Evolutionary conservation across 2,888 invertebrate genomes (phyloP), one percentile per base, ranked within the genome.

Genomic region (Onthophagus sagittarius): DNA sequence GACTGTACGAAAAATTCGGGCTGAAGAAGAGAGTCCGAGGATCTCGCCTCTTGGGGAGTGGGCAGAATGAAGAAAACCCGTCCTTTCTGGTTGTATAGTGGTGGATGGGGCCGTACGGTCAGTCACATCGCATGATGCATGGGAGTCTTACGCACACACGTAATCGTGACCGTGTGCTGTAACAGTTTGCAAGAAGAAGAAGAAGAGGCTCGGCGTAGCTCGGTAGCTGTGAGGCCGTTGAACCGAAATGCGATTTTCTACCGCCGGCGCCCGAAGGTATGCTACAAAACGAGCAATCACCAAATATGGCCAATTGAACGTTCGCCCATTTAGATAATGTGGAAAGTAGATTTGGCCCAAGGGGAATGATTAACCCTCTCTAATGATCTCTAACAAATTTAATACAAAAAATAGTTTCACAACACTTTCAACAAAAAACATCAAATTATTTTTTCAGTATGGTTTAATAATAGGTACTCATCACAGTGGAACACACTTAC

Each of bases 51-150:
- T 75, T 74, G 74, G 71, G 67, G 71, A 74, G 77, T 76, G 77
- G 78, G 78, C 78, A 77, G 77, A 74, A 23, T 23, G 77, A 78
- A 78, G 79, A 79, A 79, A 79, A 23, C 23, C 23, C 23, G 23
- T 23, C 39, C 9, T 53, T 53, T 53, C 39, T 23, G 23, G 2
- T 53, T 53, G 39, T 79, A 78, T 77, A 74, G 75, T 75, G 78
- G 75, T 76, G 78, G 79, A 78, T 78, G 78, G 78, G 76, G 77
- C 76, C 78, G 77, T 65, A 73, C 79, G 79, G 79, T 79, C 79
- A 79, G 78, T 79, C 78, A 78, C 79, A 79, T 79, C 76, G 63
- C 73, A 76, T 75, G 74, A 71, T 74, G 15, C 75, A 64, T 33
- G 63, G 67, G 72, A 63, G 73, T 72, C 72, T 65, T 15, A 62